phyloP scores from a whole-genome alignment of 2,113 vertebrate genomes.

The Protobothrops mucrosquamatus region DNA sequence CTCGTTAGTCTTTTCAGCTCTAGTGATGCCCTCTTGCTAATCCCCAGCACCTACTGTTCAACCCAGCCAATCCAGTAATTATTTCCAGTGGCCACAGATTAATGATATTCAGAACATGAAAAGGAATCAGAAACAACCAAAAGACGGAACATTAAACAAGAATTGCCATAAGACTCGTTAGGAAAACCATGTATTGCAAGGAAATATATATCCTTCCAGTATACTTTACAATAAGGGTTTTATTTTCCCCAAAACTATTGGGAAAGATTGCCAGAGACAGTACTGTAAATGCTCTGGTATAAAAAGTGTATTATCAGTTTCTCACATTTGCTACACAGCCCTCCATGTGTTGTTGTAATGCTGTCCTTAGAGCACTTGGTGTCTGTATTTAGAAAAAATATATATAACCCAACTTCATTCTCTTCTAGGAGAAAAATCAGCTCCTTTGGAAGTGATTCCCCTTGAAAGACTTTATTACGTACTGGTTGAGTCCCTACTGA shows the following conservation, averaged over 20 bases:
- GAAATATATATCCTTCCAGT: background rate
- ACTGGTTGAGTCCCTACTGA: slow-evolving; percentile 15
- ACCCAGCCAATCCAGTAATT: background rate
- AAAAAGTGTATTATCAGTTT: slow-evolving; percentile 17
- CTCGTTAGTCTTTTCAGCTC: slow-evolving; percentile 19
- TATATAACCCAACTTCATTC: background rate
- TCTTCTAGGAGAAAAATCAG: background rate
- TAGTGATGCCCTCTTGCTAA: background rate
- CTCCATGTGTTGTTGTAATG: background rate
- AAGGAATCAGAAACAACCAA: background rate
- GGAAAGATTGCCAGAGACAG: background rate
- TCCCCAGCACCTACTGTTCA: background rate
- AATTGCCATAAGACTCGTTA: background rate
- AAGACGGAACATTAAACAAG: slow-evolving; percentile 3
- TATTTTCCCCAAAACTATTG: background rate
- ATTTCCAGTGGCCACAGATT: slow-evolving; percentile 15
- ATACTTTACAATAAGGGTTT: background rate
- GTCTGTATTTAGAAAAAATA: background rate
- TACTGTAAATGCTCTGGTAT: background rate
- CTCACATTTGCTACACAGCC: background rate
- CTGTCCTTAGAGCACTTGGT: background rate
- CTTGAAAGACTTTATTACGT: slow-evolving; percentile 5
- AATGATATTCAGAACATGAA: slow-evolving; percentile 19
- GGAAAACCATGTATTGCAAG: background rate
- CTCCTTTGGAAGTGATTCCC: background rate